Conservation (phyloP, 2,113 vertebrate species). For the Apodemus sylvaticus region DNA sequence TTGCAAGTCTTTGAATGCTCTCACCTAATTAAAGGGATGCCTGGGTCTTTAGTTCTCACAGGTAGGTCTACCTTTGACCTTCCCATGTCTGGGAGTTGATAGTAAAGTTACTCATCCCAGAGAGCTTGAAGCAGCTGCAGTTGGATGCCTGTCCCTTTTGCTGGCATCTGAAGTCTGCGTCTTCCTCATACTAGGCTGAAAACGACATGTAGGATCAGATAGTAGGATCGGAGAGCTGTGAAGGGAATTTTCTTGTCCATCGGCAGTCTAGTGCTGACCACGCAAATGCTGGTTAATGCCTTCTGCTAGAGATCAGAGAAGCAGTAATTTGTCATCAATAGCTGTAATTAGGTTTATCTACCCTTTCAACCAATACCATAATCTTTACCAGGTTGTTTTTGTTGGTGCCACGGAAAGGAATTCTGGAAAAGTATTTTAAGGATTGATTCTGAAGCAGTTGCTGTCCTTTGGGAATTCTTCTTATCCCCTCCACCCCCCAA, state of each 20-base stretch:
- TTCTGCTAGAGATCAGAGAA: constrained; percentile 44
- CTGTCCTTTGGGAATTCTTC: neutral
- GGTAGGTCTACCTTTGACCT: constrained; percentile 84
- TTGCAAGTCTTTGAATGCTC: constrained; percentile 84
- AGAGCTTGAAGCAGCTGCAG: constrained; percentile 65
- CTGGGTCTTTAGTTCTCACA: constrained; percentile 84
- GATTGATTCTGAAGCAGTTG: constrained; percentile 47
- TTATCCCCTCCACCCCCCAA: neutral
- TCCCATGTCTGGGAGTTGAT: constrained; percentile 74
- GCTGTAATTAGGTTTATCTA: constrained; percentile 68
- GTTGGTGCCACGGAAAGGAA: constrained; percentile 40
- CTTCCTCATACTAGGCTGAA: neutral
- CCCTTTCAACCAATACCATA: constrained; percentile 69
- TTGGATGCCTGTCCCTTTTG: constrained; percentile 55
- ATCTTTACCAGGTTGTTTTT: constrained; percentile 63
- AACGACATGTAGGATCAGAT: neutral
- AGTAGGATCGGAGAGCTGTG: neutral
- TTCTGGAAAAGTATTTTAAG: constrained; percentile 57
- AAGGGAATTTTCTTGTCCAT: constrained; percentile 54
- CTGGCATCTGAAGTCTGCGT: constrained; percentile 2
- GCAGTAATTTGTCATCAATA: constrained; percentile 73
- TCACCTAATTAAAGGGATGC: constrained; percentile 87
- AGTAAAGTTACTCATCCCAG: constrained; percentile 80
- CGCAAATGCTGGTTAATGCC: constrained; percentile 58
- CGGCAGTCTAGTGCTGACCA: constrained; percentile 30